Evolutionary conservation across 2,797 vertebrate genomes (phyloP).

Genomic region (Emys orbicularis): DNA sequence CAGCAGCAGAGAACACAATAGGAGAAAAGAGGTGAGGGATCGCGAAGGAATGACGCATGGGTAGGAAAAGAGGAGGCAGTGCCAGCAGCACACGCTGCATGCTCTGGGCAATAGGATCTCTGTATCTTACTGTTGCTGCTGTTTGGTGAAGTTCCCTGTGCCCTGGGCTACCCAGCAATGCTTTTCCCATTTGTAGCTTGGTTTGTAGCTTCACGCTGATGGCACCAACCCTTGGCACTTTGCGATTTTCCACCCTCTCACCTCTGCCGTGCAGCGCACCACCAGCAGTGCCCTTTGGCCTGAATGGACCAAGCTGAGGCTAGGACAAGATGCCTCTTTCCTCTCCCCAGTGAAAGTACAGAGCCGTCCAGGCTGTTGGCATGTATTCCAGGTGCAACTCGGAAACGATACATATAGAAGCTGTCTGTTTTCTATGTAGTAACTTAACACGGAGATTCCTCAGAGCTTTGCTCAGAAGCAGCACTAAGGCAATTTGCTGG

Average conservation of each 20-base stretch:
- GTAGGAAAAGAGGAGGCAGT: neutral
- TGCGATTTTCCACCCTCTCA: neutral
- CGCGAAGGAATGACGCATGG: neutral
- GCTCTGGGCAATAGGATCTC: neutral
- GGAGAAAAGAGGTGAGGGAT: neutral
- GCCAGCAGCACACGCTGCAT: too few species aligned
- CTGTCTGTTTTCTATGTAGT: neutral
- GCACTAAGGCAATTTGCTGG: too few species aligned
- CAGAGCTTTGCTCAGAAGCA: neutral
- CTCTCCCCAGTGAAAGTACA: too few species aligned
- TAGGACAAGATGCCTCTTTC: neutral
- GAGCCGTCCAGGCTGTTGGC: too few species aligned
- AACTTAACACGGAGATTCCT: neutral
- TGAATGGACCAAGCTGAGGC: too few species aligned
- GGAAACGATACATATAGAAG: neutral
- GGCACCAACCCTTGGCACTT: neutral
- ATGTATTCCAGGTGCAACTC: neutral
- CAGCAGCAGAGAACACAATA: neutral
- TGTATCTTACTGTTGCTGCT: neutral
- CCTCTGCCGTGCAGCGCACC: neutral
- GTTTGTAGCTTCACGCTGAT: neutral
- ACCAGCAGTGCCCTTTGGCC: too few species aligned
- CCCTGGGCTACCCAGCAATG: neutral
- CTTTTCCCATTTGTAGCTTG: neutral
- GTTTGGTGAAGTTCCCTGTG: neutral